Base-by-base conservation (phyloP, 2,113 vertebrate species). In the Pycnonotus jocosus region DNA sequence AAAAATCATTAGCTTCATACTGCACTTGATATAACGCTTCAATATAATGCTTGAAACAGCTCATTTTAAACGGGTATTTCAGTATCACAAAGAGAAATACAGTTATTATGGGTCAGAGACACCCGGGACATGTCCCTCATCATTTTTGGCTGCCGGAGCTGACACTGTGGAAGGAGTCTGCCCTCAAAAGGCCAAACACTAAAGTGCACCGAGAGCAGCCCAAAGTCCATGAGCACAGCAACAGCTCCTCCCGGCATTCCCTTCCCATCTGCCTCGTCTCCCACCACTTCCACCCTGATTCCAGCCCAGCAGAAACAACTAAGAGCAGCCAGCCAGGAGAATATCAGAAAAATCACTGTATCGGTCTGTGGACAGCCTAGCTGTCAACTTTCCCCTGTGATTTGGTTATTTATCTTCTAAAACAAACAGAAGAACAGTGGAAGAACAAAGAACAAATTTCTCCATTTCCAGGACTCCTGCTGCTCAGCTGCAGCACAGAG, bases 171-270 rank as follows among this genome's bases (percentile, higher is more conserved):
- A 31, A 90, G 16, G 16, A 89, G 66, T 31, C 94, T 96, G 96
- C 94, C 95, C 94, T 93, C 95, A 88, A 91, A 95, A 96, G 94
- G 93, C 90, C 79, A 93, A 73, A 88, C 2, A 57, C 12, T 57
- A 37, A 44, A 91, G 50, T 33, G 85, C 95, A 83, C 21, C 0
- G 15, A 82, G 61, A 0, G 2, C 60, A 56, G 28, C 51, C 23
- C 3, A 0, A 47, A 44, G 38, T 7, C 81, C 62, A 4, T 0
- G 51, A 73, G 51, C 42, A 8, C 38, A 35, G 54, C 1, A 0
- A 19, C n/a, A 68, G 48, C n/a, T 64, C 73, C 35, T 7, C 23
- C 22, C 23, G 8, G 37, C 11, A 6, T 2, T 28, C 42, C 71
- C 31, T 28, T 44, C 53, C 38, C 16, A 0, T 23, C 74, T 47